Conservation (phyloP, 2,113 vertebrate species). For the Poecilia latipinna region DNA sequence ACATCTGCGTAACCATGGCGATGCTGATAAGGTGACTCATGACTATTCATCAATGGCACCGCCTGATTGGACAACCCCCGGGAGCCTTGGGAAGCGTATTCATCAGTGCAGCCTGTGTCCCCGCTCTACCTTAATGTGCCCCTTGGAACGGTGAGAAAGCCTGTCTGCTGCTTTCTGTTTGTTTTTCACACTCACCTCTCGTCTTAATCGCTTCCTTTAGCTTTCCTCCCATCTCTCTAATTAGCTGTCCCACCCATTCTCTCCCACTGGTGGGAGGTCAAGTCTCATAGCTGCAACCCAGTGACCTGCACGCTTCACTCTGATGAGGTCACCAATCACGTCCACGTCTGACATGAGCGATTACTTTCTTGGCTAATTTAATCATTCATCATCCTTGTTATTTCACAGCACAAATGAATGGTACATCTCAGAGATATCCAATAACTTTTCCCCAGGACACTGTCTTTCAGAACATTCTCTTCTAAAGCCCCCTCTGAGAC, state of each 20-base stretch:
- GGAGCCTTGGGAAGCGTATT: conserved; percentile 60
- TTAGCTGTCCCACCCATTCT: conserved; percentile 36
- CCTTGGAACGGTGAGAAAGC: conserved; percentile 42
- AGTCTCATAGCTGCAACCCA: neutral
- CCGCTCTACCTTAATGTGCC: conserved; percentile 54
- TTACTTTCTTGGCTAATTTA: neutral
- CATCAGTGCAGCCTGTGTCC: conserved; percentile 62
- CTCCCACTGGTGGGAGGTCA: neutral
- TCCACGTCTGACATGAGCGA: conserved; percentile 25
- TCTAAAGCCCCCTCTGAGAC: conserved; percentile 11
- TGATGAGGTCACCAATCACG: conserved; percentile 36
- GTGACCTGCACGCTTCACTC: conserved; percentile 2
- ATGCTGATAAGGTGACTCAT: conserved; percentile 78
- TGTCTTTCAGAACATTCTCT: conserved; percentile 23
- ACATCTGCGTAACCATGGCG: conserved; percentile 77
- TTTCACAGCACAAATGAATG: conserved; percentile 1
- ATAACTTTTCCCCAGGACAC: conserved; percentile 7
- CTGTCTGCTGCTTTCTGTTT: conserved; percentile 45
- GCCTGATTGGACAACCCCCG: conserved; percentile 71
- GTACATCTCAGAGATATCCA: neutral
- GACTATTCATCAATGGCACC: conserved; percentile 74
- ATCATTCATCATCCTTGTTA: neutral
- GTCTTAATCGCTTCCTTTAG: conserved; percentile 17
- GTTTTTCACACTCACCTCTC: conserved; percentile 41
- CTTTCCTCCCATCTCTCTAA: conserved; percentile 34